Percentiles rank a stretch among this genome's conserved stretches.
Evolutionary conservation across 53 echinoderm and acorn worm species (phyloP).

Genomic region (Holothuria scabra): DNA sequence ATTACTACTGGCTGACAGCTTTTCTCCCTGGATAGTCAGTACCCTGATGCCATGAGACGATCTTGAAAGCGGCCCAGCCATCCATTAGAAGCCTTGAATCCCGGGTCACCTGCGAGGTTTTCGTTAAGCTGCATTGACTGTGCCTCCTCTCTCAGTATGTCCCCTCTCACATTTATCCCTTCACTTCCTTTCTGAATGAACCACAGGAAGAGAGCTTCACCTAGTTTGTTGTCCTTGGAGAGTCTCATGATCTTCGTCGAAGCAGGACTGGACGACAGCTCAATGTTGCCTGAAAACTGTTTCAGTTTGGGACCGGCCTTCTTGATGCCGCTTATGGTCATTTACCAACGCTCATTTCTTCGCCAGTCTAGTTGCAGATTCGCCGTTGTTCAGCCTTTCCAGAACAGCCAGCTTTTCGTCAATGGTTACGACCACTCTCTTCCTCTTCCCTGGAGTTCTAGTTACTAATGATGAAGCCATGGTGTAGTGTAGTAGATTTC

Average conservation of each 20-base stretch:
- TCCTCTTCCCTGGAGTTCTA: neutral
- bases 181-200: neutral
- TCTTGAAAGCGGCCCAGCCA: neutral
- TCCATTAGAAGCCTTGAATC: neutral
- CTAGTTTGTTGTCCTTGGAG: constrained; percentile 4
- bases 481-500: too few species aligned
- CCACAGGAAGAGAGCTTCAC: constrained; percentile 2
- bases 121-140: too few species aligned
- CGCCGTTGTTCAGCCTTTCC: neutral
- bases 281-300: neutral
- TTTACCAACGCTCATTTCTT: neutral
- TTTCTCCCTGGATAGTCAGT: neutral
- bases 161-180: neutral
- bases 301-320: constrained; percentile 15
- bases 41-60: neutral
- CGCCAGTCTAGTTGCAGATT: neutral
- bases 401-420: neutral
- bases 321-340: constrained; percentile 5
- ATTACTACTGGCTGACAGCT: neutral
- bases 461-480: too few species aligned
- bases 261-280: neutral
- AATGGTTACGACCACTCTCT: neutral
- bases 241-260: neutral
- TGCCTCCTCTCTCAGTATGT: constrained; percentile 15
- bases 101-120: neutral